These are phyloP conservation scores for Saccostrea echinata DNA, from an alignment of 1,140 invertebrate genomes.

Conservation along the genomic window DNA sequence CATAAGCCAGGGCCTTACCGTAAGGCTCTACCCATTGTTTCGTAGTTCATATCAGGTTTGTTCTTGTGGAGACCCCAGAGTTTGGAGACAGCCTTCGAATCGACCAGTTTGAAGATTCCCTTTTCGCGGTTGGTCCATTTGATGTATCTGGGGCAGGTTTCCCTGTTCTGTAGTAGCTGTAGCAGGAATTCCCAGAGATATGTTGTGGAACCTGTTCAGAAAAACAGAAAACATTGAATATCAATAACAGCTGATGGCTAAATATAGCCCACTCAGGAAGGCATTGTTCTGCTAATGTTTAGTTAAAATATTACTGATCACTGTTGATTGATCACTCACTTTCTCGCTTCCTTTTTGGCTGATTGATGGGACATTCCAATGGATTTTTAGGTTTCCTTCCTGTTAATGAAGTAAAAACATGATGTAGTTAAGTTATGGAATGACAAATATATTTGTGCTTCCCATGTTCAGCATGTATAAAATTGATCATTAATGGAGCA, in stretches of 20 bases:
- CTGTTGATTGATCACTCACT: conserved; percentile 80
- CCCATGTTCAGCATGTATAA: neutral
- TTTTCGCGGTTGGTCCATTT: conserved; percentile 99
- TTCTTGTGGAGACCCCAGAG: conserved; percentile 99
- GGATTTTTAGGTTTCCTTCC: conserved; percentile 79
- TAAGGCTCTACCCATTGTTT: conserved; percentile 99
- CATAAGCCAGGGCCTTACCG: conserved; percentile 82
- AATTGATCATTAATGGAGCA: neutral
- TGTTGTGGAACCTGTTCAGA: conserved; percentile 86
- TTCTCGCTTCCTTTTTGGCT: conserved; percentile 95
- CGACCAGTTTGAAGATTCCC: conserved; percentile 98
- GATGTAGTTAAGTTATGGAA: neutral
- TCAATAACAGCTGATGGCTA: conserved; percentile 14
- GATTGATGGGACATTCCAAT: conserved; percentile 80
- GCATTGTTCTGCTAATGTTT: conserved; percentile 13
- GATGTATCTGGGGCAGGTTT: conserved; percentile 99
- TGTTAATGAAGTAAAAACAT: conserved; percentile 57
- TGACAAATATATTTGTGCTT: neutral
- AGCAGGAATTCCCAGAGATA: conserved; percentile 99
- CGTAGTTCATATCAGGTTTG: conserved; percentile 99
- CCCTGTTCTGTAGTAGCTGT: conserved; percentile 97
- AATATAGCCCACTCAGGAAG: conserved; percentile 4
- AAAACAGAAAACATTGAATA: neutral
- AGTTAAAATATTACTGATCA: neutral
- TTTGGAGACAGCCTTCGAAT: conserved; percentile 98